phyloP scores from a whole-genome alignment of 2,888 invertebrate genomes.

The Caenorhabditis uteleia region DNA sequence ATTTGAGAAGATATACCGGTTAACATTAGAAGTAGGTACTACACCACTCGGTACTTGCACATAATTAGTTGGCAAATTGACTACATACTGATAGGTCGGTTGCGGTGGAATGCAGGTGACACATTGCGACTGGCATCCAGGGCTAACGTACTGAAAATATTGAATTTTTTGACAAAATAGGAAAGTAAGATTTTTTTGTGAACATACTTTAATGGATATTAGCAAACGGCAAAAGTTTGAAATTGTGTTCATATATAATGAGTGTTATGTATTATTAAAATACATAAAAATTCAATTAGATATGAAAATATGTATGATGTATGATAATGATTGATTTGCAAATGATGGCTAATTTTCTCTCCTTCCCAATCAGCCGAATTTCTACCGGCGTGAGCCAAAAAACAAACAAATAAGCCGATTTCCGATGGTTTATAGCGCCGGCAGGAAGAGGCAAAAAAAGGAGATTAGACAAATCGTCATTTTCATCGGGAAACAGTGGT shows the following conservation, averaged over 20 bases:
- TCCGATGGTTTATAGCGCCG: conserved; percentile 3
- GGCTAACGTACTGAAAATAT: conserved; percentile 38
- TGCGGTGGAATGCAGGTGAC: conserved; percentile 35
- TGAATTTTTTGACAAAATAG: neutral
- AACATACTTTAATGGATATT: conserved; percentile 28
- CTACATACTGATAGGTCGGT: conserved; percentile 39
- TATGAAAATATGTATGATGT: conserved; percentile 10
- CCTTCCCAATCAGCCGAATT: conserved; percentile 20
- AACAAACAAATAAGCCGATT: conserved; percentile 36
- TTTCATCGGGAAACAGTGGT: neutral
- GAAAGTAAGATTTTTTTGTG: neutral
- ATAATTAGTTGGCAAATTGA: conserved; percentile 37
- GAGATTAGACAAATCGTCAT: conserved; percentile 23
- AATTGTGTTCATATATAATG: conserved; percentile 27
- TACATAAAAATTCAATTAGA: conserved; percentile 3
- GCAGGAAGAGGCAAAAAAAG: conserved; percentile 19
- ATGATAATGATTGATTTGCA: too few relatives aligned
- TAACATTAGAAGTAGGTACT: conserved; percentile 4
- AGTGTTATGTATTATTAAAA: conserved; percentile 1
- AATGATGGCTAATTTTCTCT: conserved; percentile 19
- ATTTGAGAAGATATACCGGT: conserved; percentile 33
- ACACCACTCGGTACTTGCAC: conserved; percentile 18
- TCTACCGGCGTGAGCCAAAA: conserved; percentile 30
- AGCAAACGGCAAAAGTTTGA: conserved; percentile 27
- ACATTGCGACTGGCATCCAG: conserved; percentile 41